Base-by-base conservation (phyloP, 1,140 invertebrate genomes). In the Drosophila azteca region DNA sequence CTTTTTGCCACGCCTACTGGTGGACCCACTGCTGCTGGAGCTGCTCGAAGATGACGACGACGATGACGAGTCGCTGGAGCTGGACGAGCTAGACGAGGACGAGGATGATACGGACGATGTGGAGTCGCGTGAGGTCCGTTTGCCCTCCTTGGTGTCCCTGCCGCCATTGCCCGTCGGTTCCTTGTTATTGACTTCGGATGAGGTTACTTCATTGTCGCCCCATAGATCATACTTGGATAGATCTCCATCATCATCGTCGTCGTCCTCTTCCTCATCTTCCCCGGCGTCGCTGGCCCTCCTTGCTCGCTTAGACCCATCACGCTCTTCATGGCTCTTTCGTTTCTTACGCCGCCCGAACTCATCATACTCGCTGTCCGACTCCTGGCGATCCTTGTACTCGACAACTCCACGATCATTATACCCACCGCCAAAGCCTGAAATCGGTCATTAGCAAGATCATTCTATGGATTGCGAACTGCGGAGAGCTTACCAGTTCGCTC, bases 351-450 rank as follows among this genome's bases (percentile, higher is more conserved):
- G 93, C 2, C 98, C 98, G 94, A 98, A 99, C 92, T 99, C 98
- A 92, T 99, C 98, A 91, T 97, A 99, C 92, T 99, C 97, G 91
- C 97, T 97, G 73, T 96, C 96, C 6, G 97, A 97, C 26, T 96
- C 95, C 63, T 95, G 93, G 53, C 97, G 93, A 82, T 97, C 95
- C 75, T 97, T 97, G 82, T 99, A 99, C 89, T 99, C 98, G 7
- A 99, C 97, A 3, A 96, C 94, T 41, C 97, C 97, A 63, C 98
- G 94, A 88, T 99, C 98, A 93, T 99, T 99, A 90, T 98, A 99
- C 46, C 96, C 96, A 54, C 97, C 96, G 15, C 96, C 96, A 74
- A 96, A 96, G 20, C 96, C 96, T 66, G 71, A 82, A 46, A 11
- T 8, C 9, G 6, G 4, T 22, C 15, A 20, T 54, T 31, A 39